These are phyloP conservation scores for Drosophila quadrilineata DNA, from an alignment of 1,140 invertebrate genomes.

Conservation along the genomic window DNA sequence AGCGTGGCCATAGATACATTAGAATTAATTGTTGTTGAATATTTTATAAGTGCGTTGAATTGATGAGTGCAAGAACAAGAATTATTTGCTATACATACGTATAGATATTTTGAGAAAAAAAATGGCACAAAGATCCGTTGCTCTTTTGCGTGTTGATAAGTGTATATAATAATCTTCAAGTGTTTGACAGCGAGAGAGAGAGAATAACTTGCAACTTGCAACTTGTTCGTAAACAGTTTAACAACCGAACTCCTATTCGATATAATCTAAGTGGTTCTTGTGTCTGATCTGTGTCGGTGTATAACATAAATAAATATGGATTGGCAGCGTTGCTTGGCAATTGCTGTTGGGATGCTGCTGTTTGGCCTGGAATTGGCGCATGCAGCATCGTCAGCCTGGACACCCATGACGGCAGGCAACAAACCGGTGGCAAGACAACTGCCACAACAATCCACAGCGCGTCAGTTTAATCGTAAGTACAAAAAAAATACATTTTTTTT, in stretches of 20 bases:
- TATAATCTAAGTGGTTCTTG: no score
- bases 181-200: no score
- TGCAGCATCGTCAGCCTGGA: not conserved
- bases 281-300: conserved; percentile 3
- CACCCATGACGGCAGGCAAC: conserved; percentile 3
- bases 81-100: not conserved
- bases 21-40: conserved; percentile 11
- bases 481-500: no score
- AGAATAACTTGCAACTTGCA: no score
- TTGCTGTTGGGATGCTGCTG: conserved; percentile 30
- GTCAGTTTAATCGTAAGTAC: conserved; percentile 70
- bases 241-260: no score
- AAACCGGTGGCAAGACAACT: conserved; percentile 1
- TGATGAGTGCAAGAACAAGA: not conserved
- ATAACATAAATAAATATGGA: conserved; percentile 44
- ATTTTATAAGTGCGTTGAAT: conserved; percentile 38
- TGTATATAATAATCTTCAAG: conserved; percentile 57
- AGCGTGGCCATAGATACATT: not conserved
- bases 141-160: conserved; percentile 57
- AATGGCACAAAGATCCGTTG: conserved; percentile 72
- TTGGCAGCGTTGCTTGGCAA: conserved; percentile 45
- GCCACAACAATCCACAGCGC: conserved; percentile 18
- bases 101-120: conserved; percentile 15
- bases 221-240: no score
- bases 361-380: conserved; percentile 31